A percentile compares a stretch with the other conserved stretches of the same genome.
Evolutionary conservation across 2,113 vertebrate species (phyloP).

Genomic region (Sitta europaea): DNA sequence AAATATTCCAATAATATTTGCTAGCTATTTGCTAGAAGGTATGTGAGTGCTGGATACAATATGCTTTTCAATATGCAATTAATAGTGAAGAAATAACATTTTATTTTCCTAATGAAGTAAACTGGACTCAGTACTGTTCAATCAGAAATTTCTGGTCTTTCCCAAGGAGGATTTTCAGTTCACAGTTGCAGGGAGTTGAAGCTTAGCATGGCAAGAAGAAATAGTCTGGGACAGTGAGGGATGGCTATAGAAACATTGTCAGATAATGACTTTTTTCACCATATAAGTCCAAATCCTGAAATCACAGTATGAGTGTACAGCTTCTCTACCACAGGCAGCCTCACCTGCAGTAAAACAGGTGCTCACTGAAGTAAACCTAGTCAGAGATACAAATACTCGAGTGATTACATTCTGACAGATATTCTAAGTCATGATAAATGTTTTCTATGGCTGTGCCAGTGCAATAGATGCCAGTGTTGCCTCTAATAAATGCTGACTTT

Average conservation of each 20-base stretch:
- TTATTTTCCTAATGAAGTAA: not conserved
- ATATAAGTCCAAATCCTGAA: not conserved
- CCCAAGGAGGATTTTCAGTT: not conserved
- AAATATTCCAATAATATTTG: not conserved
- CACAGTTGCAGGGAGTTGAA: not conserved
- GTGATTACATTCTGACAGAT: not conserved
- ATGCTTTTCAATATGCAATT: not conserved
- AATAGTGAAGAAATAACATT: not conserved
- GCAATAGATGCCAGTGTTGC: not conserved
- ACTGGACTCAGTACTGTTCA: not conserved
- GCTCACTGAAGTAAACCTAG: not conserved
- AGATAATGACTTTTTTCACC: not conserved
- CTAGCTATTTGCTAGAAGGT: not conserved
- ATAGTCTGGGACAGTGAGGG: not conserved
- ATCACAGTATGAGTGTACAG: not conserved
- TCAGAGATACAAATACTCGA: not conserved
- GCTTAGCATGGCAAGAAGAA: not conserved
- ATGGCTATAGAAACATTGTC: not conserved
- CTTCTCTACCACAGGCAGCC: not conserved
- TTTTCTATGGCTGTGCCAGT: not conserved
- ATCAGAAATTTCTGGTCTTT: not conserved
- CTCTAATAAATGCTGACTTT: not conserved
- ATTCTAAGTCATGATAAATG: not conserved
- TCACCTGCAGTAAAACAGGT: not conserved
- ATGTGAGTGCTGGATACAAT: accelerated